These are phyloP conservation scores for Chydorus sphaericus DNA, from an alignment of 2,888 invertebrate genomes.

Conservation along the genomic window DNA sequence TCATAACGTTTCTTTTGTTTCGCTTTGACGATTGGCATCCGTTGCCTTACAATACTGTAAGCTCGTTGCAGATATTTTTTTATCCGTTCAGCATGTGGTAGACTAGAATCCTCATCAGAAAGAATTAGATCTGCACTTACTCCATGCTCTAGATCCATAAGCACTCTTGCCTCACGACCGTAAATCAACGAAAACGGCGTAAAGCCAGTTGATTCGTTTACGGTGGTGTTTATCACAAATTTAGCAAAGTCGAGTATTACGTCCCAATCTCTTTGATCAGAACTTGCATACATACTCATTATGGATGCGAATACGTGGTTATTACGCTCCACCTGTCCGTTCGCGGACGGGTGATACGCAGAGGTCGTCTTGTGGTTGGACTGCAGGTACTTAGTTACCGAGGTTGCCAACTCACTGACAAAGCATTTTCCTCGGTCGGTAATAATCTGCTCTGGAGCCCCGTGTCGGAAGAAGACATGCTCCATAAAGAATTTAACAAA, in stretches of 20 bases:
- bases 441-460: conserved; percentile 15
- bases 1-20: not conserved
- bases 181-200: no score
- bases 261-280: conserved; percentile 15
- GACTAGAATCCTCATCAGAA: no score
- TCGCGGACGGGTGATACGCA: no score
- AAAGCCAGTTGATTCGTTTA: no score
- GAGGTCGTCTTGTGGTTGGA: conserved; percentile 20
- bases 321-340: no score
- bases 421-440: conserved; percentile 20
- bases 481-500: conserved; percentile 17
- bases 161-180: no score
- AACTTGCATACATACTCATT: conserved; percentile 14
- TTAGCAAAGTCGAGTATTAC: conserved; percentile 8
- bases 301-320: conserved; percentile 16
- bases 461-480: conserved; percentile 16
- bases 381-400: conserved; percentile 9
- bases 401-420: conserved; percentile 14
- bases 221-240: no score
- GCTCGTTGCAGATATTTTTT: no score
- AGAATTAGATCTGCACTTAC: no score
- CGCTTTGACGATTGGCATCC: not conserved
- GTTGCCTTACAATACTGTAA: not conserved
- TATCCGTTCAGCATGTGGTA: no score
- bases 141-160: no score